Evolutionary conservation across 1,140 invertebrate genomes (phyloP).

Genomic region (Danaus melanippus): DNA sequence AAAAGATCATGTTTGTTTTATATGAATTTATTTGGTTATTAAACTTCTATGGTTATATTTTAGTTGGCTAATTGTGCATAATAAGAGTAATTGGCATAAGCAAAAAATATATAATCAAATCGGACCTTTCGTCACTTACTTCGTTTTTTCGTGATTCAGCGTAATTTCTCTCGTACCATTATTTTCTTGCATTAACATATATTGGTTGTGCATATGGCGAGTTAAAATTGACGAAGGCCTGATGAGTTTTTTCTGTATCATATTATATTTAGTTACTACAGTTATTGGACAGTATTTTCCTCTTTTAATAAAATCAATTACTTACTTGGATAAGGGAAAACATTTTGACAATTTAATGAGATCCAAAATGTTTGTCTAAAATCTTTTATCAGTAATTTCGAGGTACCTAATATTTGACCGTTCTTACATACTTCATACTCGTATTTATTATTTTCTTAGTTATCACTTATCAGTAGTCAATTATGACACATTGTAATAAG

Average conservation of each 20-base stretch:
- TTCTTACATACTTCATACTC: too few relatives aligned
- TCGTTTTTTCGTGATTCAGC: slow-evolving; percentile 60
- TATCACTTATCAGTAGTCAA: too few relatives aligned
- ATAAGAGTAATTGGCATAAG: neutral
- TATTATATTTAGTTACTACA: neutral
- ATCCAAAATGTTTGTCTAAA: neutral
- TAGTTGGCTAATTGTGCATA: neutral
- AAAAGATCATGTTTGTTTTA: neutral
- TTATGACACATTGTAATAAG: too few relatives aligned
- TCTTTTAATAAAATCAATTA: slow-evolving; percentile 4
- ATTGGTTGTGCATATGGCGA: slow-evolving; percentile 36
- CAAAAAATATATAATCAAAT: slow-evolving; percentile 3
- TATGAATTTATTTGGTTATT: neutral
- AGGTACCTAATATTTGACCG: neutral
- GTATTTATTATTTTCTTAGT: too few relatives aligned
- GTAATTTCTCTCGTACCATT: slow-evolving; percentile 58
- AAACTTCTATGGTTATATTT: neutral
- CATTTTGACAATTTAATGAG: slow-evolving; percentile 14
- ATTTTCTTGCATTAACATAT: slow-evolving; percentile 39
- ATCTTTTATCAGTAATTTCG: slow-evolving; percentile 2
- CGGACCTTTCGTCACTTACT: slow-evolving; percentile 33
- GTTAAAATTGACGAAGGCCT: slow-evolving; percentile 22
- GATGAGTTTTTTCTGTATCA: slow-evolving; percentile 36
- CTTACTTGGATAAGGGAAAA: slow-evolving; percentile 26
- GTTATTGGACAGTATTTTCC: slow-evolving; percentile 1